Evolutionary conservation across 2,797 vertebrate species (phyloP), one percentile per base, ranked within the genome.

Genomic region (Poecilia picta): DNA sequence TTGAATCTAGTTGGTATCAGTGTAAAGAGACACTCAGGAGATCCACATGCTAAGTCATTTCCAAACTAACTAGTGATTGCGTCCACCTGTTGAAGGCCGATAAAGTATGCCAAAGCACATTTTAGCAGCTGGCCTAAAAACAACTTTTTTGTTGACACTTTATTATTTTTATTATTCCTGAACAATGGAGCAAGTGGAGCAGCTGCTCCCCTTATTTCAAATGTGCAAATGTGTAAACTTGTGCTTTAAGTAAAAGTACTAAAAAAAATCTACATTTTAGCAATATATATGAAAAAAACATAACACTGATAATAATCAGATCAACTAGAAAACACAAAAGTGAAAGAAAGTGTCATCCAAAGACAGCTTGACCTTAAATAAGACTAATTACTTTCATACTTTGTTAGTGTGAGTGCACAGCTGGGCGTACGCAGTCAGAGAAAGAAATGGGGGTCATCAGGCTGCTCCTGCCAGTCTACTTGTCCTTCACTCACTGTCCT

Each of bases 1-100:
- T 91, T 82, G 81, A 87, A 86, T 75, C 71, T 75, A 74, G 75
- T 83, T 18, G 81, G 74, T 83, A 87, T 87, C 89, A 10, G 15
- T 31, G 8, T 72, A 3, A 49, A 46, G 36, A 68, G 20, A 25
- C 23, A 20, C 64, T 41, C 20, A 36, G 76, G 18, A 64, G 62
- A 62, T 78, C 76, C 74, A 36, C 72, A 79, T 36, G 41, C 82
- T 81, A 77, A 77, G 85, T 83, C 66, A 82, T 82, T 75, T 79
- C 74, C 74, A 79, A 71, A 81, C 74, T 10, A 86, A 89, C 80
- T 72, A 76, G 66, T 64, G 66, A 31, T 81, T 80, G 77, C 51
- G 25, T 53, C 51, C 51, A 53, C 20, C 51, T 53, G 20, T 25
- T 53, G 51, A 53, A 53, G 51, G 51, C 51, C 23, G 3, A 10